Evolutionary conservation across 2,888 invertebrate genomes (phyloP).

Genomic region (Zygothrica quintamaculata): DNA sequence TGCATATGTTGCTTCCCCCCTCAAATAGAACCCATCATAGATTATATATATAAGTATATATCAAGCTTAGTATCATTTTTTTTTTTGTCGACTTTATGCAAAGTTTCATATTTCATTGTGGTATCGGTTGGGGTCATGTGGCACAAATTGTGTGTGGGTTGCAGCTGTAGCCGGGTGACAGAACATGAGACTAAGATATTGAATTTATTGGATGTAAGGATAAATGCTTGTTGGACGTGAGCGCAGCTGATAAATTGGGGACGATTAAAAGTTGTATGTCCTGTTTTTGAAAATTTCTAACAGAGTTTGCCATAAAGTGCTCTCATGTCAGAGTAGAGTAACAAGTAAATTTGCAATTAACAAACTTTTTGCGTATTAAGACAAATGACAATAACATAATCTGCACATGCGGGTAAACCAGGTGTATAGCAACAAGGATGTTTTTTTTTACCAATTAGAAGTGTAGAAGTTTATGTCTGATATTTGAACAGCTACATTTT

Average conservation of each 20-base stretch:
- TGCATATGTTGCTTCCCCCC: constrained; percentile 18
- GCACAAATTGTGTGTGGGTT: constrained; percentile 58
- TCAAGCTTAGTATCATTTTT: no score
- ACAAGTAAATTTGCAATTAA: constrained; percentile 33
- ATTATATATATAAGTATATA: no score
- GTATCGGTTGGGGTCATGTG: constrained; percentile 21
- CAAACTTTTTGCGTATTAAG: constrained; percentile 38
- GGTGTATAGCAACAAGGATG: no score
- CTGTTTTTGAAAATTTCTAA: constrained; percentile 26
- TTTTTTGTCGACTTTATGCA: constrained; percentile 69
- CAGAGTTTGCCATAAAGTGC: constrained; percentile 22
- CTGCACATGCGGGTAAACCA: constrained; percentile 22
- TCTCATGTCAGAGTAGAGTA: no score
- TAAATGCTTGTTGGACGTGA: constrained; percentile 39
- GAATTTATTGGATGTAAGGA: constrained; percentile 44
- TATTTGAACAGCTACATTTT: constrained; percentile 31
- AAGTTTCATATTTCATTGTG: constrained; percentile 43
- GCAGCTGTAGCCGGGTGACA: constrained; percentile 34
- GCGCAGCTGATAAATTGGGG: neutral
- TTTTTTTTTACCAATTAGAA: no score
- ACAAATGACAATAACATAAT: constrained; percentile 33
- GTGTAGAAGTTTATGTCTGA: no score
- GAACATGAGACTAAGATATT: constrained; percentile 22
- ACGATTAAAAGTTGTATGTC: constrained; percentile 47
- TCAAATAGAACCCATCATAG: no score